Percentiles rank a stretch among this genome's conserved stretches.
phyloP scores from a whole-genome alignment of 2,888 invertebrate genomes.

The Acrocera orbiculus region DNA sequence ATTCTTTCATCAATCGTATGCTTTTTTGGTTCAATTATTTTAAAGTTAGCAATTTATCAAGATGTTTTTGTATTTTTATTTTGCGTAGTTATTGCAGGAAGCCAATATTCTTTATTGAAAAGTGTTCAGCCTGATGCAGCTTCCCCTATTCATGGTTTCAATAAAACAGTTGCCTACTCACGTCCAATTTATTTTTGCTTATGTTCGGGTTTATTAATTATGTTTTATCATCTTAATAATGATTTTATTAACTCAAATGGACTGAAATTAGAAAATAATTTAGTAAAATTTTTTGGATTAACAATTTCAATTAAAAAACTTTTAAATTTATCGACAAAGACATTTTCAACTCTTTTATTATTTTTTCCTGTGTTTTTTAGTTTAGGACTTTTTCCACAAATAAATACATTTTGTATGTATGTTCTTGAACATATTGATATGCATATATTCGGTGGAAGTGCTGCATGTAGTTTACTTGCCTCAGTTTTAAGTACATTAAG shows the following conservation, averaged over 20 bases:
- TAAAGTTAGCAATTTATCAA: constrained; percentile 71
- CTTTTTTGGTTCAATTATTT: constrained; percentile 63
- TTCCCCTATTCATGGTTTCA: constrained; percentile 96
- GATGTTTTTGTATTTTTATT: constrained; percentile 89
- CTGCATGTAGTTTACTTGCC: constrained; percentile 65
- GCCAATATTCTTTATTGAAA: constrained; percentile 91
- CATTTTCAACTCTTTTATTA: constrained; percentile 61
- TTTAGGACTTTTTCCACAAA: constrained; percentile 88
- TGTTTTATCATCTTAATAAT: constrained; percentile 29
- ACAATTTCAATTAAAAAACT: constrained; percentile 38
- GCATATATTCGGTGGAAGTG: constrained; percentile 79
- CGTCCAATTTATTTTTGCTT: constrained; percentile 86
- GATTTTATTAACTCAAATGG: constrained; percentile 10
- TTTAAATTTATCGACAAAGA: constrained; percentile 49
- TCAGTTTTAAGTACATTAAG: constrained; percentile 67
- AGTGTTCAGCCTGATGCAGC: constrained; percentile 98
- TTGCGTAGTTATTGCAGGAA: constrained; percentile 94
- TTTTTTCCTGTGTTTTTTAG: constrained; percentile 90
- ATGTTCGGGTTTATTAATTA: constrained; percentile 42
- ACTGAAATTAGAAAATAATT: not conserved
- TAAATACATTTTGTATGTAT: constrained; percentile 93
- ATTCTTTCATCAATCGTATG: constrained; percentile 71
- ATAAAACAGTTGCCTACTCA: constrained; percentile 84
- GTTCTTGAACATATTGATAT: constrained; percentile 89
- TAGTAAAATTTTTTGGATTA: constrained; percentile 21